phyloP scores from a whole-genome alignment of 2,888 invertebrate genomes.

The Belgica antarctica region DNA sequence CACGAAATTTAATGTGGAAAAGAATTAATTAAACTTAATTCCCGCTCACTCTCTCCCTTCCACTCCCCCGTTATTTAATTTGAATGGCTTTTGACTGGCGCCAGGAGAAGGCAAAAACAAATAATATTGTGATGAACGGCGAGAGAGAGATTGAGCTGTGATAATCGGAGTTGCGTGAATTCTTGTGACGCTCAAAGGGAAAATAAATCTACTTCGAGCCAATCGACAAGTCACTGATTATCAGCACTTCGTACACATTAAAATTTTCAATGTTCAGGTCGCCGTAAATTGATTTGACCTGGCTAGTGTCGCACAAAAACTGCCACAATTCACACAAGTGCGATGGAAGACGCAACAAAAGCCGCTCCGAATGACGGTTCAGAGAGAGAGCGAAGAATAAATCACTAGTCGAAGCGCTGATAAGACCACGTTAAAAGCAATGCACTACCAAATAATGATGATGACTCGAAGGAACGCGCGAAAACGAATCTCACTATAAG shows the following conservation, averaged over 20 bases:
- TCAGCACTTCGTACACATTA: too few relatives aligned
- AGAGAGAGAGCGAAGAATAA: too few relatives aligned
- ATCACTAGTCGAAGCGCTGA: too few relatives aligned
- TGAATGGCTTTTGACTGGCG: slow-evolving; percentile 32
- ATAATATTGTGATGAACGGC: neutral
- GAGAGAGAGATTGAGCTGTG: neutral
- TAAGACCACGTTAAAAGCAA: too few relatives aligned
- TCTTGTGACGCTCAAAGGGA: neutral
- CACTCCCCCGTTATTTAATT: slow-evolving; percentile 2
- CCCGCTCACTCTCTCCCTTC: neutral
- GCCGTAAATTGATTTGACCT: slow-evolving; percentile 1
- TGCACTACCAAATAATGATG: too few relatives aligned
- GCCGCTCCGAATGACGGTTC: too few relatives aligned
- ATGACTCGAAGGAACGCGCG: too few relatives aligned
- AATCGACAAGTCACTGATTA: too few relatives aligned
- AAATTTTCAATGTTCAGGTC: too few relatives aligned
- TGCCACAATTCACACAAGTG: neutral
- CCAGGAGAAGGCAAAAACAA: slow-evolving; percentile 13
- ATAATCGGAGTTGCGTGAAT: neutral
- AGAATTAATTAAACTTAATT: slow-evolving; percentile 25
- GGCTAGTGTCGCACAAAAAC: neutral
- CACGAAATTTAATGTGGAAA: neutral
- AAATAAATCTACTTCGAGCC: neutral
- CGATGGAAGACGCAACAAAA: too few relatives aligned
- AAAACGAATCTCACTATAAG: too few relatives aligned